Evolutionary conservation across 2,113 vertebrate species (phyloP).

Genomic region (Bucco capensis): DNA sequence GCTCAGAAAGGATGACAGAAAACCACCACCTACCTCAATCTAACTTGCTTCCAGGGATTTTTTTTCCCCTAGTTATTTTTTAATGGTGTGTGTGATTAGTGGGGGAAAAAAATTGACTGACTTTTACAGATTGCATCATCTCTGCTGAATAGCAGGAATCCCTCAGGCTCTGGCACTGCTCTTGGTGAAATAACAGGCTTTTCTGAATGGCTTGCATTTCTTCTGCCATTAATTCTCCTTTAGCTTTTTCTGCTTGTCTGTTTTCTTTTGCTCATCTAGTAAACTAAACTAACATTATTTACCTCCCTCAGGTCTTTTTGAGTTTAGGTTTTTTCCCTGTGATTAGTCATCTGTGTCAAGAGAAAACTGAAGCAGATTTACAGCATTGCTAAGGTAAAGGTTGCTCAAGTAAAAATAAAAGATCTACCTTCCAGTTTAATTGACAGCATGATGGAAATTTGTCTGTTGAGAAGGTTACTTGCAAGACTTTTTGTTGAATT

Average conservation of each 20-base stretch:
- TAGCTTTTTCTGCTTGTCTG: slow-evolving; percentile 24
- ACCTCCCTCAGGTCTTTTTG: background rate
- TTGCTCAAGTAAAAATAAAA: background rate
- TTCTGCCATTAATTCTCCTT: slow-evolving; percentile 2
- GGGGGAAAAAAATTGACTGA: background rate
- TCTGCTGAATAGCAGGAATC: slow-evolving; percentile 8
- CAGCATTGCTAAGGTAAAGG: background rate
- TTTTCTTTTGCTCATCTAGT: background rate
- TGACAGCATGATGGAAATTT: background rate
- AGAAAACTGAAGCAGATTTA: background rate
- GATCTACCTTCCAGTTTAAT: background rate
- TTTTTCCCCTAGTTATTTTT: background rate
- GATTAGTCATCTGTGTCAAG: slow-evolving; percentile 12
- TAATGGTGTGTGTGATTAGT: background rate
- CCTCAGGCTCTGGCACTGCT: background rate
- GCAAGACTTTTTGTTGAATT: background rate
- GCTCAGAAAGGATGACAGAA: background rate
- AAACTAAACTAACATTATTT: background rate
- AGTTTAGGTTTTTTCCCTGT: background rate
- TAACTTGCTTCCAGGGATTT: background rate
- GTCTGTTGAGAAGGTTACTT: background rate
- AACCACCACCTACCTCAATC: background rate
- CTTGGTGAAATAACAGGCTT: background rate
- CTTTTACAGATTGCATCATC: slow-evolving; percentile 3
- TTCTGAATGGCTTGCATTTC: slow-evolving; percentile 27